Base-by-base conservation (phyloP, 1,140 invertebrate species). In the Drosophila sulfurigaster region DNA sequence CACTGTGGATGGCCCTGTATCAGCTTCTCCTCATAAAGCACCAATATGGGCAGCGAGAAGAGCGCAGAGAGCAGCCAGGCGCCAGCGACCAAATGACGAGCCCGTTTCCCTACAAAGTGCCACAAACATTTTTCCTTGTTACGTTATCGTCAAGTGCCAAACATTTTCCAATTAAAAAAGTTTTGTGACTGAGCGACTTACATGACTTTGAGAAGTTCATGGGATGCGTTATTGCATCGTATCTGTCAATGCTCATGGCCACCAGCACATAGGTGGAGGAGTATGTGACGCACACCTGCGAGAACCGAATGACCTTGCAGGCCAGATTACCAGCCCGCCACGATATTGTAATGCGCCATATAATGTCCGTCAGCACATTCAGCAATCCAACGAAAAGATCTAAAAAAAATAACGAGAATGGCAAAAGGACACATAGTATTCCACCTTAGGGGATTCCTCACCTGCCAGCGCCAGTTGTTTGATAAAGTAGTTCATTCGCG, bases 401-500 rank as follows among this genome's bases (percentile, higher is more conserved):
- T 98, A 52, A 38, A 48, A 30, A 78, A 78, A 77, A 70, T 58
- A 49, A 15, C 6, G 1, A 13, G 13, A 38, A 41, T 13, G 6
- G 3, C 28, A 51, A 0, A 20, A 15, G 20, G 3, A 25, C 3
- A 25, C 20, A 25, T 25, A 25, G 20, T 25, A 4, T 1, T 13
- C 13, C 5, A 32, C 13, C 25, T 52, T 6, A 1, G 6, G 13
- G 25, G 5, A 6, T 8, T 30, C 0, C 94, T 94, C 88, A 97
- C 98, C 98, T 93, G 98, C 97, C 68, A 98, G 94, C 3, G 98
- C 98, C 13, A 99, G 93, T 91, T 99, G 98, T 94, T 97, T 97
- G 78, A 99, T 99, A 93, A 99, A 99, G 93, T 98, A 99, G 91
- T 98, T 98, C 97, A 99, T 99, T 16, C 98, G 94, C 10, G 98